These are phyloP conservation scores for Hetaerina americana DNA, from an alignment of 1,140 invertebrate genomes.

Conservation along the genomic window DNA sequence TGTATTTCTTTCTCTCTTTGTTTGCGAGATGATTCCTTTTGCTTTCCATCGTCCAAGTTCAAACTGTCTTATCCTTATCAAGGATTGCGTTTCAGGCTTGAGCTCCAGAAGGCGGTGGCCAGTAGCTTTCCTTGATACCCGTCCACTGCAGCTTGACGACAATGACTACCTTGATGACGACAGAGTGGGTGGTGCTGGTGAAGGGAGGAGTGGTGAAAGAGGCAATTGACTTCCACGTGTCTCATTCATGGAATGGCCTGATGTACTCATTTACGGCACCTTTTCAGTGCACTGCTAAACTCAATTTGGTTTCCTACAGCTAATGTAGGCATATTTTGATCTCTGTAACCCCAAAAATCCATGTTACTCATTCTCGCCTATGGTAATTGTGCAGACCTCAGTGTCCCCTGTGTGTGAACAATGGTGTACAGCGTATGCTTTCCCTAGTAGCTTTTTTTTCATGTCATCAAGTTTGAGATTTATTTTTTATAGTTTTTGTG, in stretches of 20 bases:
- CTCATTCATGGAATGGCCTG: neutral
- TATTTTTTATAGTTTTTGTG: no score
- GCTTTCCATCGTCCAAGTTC: no score
- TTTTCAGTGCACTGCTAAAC: neutral
- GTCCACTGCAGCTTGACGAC: neutral
- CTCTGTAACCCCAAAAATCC: no score
- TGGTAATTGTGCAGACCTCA: no score
- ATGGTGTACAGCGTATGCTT: no score
- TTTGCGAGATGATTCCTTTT: neutral
- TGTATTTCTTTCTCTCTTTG: no score
- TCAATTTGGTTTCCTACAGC: neutral
- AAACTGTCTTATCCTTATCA: no score
- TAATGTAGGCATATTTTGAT: neutral
- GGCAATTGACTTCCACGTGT: neutral
- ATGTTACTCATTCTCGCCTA: no score
- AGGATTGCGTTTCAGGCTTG: neutral
- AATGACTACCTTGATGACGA: neutral
- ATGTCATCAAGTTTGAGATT: no score
- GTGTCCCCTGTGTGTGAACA: neutral
- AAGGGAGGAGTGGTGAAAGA: neutral
- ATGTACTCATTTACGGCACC: neutral
- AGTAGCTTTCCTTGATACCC: neutral
- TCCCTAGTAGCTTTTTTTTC: no score
- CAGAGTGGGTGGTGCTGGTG: no score
- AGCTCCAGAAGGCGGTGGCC: neutral